phyloP scores from a whole-genome alignment of 2,113 vertebrate species.

The Pica pica region DNA sequence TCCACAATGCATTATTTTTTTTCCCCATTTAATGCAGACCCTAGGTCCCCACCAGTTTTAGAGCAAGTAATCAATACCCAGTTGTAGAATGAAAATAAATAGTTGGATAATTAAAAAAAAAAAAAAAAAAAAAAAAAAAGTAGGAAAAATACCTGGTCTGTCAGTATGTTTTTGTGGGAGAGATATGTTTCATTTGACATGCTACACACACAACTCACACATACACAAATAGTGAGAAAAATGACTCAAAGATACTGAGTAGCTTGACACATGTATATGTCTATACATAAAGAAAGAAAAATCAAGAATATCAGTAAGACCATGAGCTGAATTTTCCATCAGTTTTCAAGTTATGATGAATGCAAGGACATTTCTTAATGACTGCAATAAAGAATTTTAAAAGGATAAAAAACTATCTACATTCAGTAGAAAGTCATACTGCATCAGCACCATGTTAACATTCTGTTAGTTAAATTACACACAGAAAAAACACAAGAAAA shows the following conservation, averaged over 20 bases:
- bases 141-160: background rate
- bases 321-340: background rate
- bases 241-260: background rate
- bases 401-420: background rate
- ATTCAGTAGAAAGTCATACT: background rate
- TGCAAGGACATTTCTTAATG: background rate
- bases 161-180: background rate
- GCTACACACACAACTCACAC: background rate
- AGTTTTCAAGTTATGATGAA: background rate
- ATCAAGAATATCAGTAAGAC: background rate
- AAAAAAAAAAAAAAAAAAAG: accelerated
- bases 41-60: background rate
- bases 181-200: background rate
- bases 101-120: background rate
- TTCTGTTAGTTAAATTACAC: background rate
- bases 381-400: background rate
- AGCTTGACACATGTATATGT: background rate
- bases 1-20: background rate
- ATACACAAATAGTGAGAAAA: background rate
- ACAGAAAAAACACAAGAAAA: background rate
- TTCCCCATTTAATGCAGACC: background rate
- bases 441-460: background rate
- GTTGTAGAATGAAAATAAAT: background rate
- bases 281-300: background rate
- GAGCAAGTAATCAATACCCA: background rate